Conservation (phyloP, 2,888 invertebrate species). For the Amiota mariae region DNA sequence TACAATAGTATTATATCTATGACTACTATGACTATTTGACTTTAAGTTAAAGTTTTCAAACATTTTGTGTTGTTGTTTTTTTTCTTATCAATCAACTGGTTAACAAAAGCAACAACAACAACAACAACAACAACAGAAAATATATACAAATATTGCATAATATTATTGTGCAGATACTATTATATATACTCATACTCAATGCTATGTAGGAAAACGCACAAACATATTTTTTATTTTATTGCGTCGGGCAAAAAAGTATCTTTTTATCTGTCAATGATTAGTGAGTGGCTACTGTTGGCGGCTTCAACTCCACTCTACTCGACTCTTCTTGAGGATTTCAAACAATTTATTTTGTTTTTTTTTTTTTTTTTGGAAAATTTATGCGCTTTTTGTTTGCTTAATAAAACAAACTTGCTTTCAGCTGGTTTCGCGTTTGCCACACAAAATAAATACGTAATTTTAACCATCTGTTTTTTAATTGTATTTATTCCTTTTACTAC, state of each 20-base stretch:
- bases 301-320: not conserved
- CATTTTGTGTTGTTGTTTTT: constrained; percentile 7
- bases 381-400: not conserved
- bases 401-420: constrained; percentile 22
- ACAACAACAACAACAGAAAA: not conserved
- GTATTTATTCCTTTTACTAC: not conserved
- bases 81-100: constrained; percentile 58
- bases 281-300: not conserved
- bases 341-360: not conserved
- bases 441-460: constrained; percentile 4
- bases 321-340: not conserved
- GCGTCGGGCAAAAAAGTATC: constrained; percentile 27
- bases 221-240: constrained; percentile 49
- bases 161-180: constrained; percentile 47
- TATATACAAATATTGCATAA: constrained; percentile 46
- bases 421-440: not conserved
- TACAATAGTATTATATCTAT: too few relatives aligned
- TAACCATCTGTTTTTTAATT: not conserved
- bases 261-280: too few relatives aligned
- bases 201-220: constrained; percentile 30
- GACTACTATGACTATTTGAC: too few relatives aligned
- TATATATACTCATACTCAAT: too few relatives aligned
- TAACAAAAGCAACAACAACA: constrained; percentile 29
- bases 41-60: too few relatives aligned
- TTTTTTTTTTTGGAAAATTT: not conserved